Conservation (phyloP, 2,888 invertebrate genomes). For the Clunio marinus region DNA sequence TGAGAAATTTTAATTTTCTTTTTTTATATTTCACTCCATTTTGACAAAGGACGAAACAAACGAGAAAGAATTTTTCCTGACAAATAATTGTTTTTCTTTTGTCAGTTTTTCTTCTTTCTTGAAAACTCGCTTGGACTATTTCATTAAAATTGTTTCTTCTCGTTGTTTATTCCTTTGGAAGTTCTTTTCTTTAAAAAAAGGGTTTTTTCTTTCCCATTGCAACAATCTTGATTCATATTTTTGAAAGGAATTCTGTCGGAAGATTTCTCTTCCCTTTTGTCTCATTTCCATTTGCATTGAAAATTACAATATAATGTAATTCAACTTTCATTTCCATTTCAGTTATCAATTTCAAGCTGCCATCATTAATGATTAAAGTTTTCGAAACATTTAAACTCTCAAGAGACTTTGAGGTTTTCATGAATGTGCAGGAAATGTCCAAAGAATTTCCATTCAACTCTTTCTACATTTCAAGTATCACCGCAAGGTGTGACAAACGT, state of each 20-base stretch:
- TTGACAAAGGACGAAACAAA: neutral
- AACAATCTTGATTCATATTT: neutral
- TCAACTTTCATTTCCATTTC: neutral
- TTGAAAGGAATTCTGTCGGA: too few relatives aligned
- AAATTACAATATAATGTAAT: too few relatives aligned
- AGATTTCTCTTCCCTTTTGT: too few relatives aligned
- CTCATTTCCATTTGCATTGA: neutral
- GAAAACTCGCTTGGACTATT: neutral
- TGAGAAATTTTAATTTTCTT: neutral
- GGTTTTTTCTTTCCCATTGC: neutral
- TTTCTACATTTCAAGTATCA: too few relatives aligned
- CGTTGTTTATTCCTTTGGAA: neutral
- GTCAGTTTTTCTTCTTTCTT: neutral
- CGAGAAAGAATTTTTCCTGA: neutral
- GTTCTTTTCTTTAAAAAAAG: too few relatives aligned
- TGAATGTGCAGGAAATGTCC: neutral
- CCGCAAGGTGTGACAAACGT: neutral
- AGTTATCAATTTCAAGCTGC: conserved; percentile 1
- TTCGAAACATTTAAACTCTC: neutral
- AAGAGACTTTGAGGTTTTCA: neutral
- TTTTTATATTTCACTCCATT: too few relatives aligned
- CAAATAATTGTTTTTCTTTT: neutral
- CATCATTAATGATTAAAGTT: neutral
- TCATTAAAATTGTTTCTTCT: neutral
- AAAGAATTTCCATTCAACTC: too few relatives aligned